phyloP scores from a whole-genome alignment of 2,113 vertebrate genomes.

The Dipodomys ordii region DNA sequence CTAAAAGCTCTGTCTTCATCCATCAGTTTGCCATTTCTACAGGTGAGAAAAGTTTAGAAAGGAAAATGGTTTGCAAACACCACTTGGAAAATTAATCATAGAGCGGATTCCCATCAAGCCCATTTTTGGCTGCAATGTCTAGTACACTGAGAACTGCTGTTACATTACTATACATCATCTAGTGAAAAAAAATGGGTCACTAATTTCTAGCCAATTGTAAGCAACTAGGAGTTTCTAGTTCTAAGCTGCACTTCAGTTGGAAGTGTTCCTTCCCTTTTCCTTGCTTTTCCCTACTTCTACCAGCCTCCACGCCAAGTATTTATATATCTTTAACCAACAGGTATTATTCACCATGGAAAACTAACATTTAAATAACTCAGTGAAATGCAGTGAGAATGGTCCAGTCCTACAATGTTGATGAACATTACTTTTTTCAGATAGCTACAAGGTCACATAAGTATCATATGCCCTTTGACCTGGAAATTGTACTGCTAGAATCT shows the following conservation, averaged over 20 bases:
- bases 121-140: background rate
- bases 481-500: conserved; percentile 59
- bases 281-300: background rate
- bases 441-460: background rate
- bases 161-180: background rate
- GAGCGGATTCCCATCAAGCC: background rate
- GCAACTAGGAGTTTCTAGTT: background rate
- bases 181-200: background rate
- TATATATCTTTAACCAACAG: background rate
- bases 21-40: background rate
- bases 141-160: background rate
- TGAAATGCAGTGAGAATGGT: conserved; percentile 10
- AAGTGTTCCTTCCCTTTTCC: conserved; percentile 10
- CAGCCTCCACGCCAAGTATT: background rate
- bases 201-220: conserved; percentile 39
- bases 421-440: background rate
- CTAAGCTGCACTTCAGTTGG: background rate
- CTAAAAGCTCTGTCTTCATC: background rate
- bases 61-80: conserved; percentile 23
- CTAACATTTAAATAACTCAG: conserved; percentile 38
- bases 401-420: background rate
- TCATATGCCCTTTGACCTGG: conserved; percentile 41
- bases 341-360: background rate
- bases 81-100: background rate
- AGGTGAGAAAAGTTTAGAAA: background rate